These are phyloP conservation scores for Leptoclinus maculatus DNA, from an alignment of 2,797 vertebrate species.

Conservation along the genomic window DNA sequence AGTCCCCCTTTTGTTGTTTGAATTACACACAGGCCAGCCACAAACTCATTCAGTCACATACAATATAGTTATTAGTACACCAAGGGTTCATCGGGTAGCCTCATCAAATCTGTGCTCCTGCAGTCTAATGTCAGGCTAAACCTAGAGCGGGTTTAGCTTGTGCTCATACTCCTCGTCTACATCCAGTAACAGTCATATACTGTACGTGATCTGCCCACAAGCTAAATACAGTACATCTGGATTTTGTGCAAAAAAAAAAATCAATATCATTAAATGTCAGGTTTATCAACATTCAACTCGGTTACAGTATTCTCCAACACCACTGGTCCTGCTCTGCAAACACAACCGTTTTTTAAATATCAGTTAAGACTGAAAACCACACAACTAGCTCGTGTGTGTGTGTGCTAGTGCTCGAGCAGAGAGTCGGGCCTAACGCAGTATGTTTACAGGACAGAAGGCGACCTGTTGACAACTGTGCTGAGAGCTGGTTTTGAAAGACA, in stretches of 20 bases:
- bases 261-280: constrained; percentile 39
- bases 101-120: constrained; percentile 46
- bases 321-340: constrained; percentile 10
- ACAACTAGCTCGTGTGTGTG: constrained; percentile 7
- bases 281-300: constrained; percentile 53
- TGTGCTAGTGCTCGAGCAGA: neutral
- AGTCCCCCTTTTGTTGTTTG: constrained; percentile 37
- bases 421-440: constrained; percentile 28
- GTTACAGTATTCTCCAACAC: neutral
- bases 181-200: constrained; percentile 66
- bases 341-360: neutral
- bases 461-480: constrained; percentile 39
- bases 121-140: constrained; percentile 30
- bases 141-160: constrained; percentile 53
- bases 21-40: constrained; percentile 18
- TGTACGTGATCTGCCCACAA: constrained; percentile 55
- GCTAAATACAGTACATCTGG: constrained; percentile 79
- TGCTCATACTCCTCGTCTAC: constrained; percentile 60
- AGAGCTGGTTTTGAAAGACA: constrained; percentile 67
- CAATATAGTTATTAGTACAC: constrained; percentile 21
- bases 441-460: constrained; percentile 24
- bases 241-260: constrained; percentile 77
- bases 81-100: constrained; percentile 1
- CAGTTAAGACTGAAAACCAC: constrained; percentile 34
- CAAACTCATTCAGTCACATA: constrained; percentile 39